Conservation (phyloP, 2,113 vertebrate genomes). For the Pteropus alecto region DNA sequence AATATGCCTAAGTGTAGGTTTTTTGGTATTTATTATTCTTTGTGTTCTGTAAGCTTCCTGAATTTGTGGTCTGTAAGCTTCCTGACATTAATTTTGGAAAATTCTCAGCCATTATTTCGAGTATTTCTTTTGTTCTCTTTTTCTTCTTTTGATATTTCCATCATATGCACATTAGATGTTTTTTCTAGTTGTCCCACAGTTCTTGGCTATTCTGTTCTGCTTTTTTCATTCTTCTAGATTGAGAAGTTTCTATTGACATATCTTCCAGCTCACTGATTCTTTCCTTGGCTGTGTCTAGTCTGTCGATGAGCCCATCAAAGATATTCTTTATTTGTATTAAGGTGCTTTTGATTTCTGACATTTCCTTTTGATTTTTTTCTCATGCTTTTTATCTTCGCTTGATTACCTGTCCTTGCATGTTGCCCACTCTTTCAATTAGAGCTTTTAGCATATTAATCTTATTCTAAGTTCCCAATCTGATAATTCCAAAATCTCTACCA, state of each 20-base stretch:
- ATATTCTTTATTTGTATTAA: neutral
- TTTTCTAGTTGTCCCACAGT: neutral
- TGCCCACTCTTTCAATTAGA: neutral
- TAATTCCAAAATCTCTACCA: neutral
- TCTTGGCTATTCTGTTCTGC: neutral
- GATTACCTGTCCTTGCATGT: neutral
- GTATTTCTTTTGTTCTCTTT: neutral
- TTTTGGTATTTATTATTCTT: neutral
- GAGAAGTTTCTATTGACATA: neutral
- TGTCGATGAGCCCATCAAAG: neutral
- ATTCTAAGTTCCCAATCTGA: neutral
- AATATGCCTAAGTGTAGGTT: neutral
- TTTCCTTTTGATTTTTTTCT: conserved; percentile 21
- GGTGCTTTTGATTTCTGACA: neutral
- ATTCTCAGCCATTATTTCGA: neutral
- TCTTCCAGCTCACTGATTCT: neutral
- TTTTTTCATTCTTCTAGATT: neutral
- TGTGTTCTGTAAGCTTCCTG: neutral
- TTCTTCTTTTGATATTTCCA: neutral
- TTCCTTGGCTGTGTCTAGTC: neutral
- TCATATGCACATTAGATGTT: neutral
- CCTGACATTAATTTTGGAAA: neutral
- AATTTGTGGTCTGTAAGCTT: neutral
- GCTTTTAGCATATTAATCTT: neutral
- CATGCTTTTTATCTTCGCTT: neutral